phyloP scores from a whole-genome alignment of 2,888 invertebrate species.

The Rhorus exstirpatorius region DNA sequence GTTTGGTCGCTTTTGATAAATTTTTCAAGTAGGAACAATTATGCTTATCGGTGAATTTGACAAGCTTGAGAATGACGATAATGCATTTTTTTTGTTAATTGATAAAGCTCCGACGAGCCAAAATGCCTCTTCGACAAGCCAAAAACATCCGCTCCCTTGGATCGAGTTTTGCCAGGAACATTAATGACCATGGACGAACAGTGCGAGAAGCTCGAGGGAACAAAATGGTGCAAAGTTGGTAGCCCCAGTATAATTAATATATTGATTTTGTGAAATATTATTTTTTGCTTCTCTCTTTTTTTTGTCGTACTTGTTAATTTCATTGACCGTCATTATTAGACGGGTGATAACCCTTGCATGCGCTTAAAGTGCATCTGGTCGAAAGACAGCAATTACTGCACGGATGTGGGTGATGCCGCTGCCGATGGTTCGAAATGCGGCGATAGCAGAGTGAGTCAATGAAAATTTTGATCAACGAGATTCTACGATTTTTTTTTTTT shows the following conservation, averaged over 20 bases:
- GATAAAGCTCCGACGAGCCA: conserved; percentile 5
- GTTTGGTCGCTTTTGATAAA: conserved; percentile 44
- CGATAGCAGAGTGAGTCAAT: conserved; percentile 30
- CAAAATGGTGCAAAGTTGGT: conserved; percentile 41
- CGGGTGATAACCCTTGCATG: conserved; percentile 48
- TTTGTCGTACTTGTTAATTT: too few relatives aligned
- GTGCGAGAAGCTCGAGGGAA: conserved; percentile 53
- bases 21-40: conserved; percentile 44
- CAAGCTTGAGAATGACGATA: too few relatives aligned
- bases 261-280: background rate
- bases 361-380: conserved; percentile 38
- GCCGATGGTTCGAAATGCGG: conserved; percentile 65
- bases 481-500: background rate
- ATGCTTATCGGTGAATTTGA: background rate
- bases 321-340: conserved; percentile 9
- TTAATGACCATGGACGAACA: conserved; percentile 56
- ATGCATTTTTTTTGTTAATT: background rate
- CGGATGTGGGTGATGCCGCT: conserved; percentile 12
- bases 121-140: conserved; percentile 46
- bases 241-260: background rate
- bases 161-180: conserved; percentile 52
- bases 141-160: background rate
- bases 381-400: conserved; percentile 31
- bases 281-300: background rate
- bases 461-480: background rate